These are phyloP conservation scores for Corythornis leucogaster DNA, from an alignment of 2,797 vertebrate genomes.

Conservation along the genomic window DNA sequence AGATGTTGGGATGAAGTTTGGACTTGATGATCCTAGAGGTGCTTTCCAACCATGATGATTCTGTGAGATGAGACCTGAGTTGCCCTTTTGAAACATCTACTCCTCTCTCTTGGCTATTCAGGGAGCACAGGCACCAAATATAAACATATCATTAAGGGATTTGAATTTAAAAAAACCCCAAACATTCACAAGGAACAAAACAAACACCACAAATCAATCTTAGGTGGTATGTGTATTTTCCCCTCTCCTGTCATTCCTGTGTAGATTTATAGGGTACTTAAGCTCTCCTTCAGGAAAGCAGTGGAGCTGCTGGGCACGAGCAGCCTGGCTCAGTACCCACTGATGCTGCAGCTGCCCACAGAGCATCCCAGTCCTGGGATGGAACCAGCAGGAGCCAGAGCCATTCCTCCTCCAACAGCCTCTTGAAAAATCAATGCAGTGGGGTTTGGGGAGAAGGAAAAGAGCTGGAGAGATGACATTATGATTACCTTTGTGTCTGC, in stretches of 20 bases:
- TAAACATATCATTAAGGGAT: neutral
- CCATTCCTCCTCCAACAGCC: neutral
- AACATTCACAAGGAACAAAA: no score
- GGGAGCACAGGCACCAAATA: neutral
- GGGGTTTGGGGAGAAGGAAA: neutral
- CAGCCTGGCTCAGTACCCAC: neutral
- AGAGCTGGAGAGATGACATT: neutral
- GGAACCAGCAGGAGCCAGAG: neutral
- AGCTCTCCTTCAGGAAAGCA: neutral
- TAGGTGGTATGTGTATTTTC: neutral
- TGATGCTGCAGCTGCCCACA: neutral
- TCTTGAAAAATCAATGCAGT: neutral
- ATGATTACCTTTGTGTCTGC: neutral
- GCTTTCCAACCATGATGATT: no score
- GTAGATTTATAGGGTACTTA: neutral
- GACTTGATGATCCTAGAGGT: no score
- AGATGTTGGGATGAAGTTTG: no score
- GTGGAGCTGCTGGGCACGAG: neutral
- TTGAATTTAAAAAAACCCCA: neutral
- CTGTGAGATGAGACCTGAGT: neutral
- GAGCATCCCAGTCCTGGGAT: accelerated
- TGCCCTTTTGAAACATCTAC: neutral
- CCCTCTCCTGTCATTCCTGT: neutral
- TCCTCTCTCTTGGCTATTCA: neutral
- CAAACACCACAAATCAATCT: neutral